These are phyloP conservation scores for Halocynthia roretzi DNA, from an alignment of 23 tunicate species.

Conservation along the genomic window DNA sequence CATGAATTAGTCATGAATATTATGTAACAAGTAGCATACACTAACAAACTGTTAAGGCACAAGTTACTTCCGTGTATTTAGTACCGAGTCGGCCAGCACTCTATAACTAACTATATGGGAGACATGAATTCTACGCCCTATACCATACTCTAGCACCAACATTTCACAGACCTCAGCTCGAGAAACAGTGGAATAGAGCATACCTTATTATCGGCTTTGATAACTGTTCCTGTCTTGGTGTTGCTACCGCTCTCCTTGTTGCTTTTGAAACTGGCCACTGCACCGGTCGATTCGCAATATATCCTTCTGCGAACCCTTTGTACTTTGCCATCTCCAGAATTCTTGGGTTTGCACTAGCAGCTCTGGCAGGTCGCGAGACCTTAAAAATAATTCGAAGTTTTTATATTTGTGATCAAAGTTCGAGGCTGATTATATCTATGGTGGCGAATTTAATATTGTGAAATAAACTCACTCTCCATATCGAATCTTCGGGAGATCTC, in stretches of 20 bases:
- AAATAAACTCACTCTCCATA: conserved; percentile 43
- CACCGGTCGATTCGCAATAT: conserved; percentile 61
- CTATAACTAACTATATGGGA: too few relatives aligned
- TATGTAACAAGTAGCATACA: too few relatives aligned
- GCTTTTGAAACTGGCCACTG: conserved; percentile 80
- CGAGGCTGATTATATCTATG: not conserved
- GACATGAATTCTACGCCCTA: too few relatives aligned
- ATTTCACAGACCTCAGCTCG: not conserved
- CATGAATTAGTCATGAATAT: too few relatives aligned
- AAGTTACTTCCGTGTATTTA: too few relatives aligned
- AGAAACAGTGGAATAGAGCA: not conserved
- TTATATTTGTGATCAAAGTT: not conserved
- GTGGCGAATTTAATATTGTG: not conserved
- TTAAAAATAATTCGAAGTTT: not conserved
- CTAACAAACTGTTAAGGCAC: too few relatives aligned
- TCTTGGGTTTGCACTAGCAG: conserved; percentile 65
- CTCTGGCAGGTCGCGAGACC: conserved; percentile 47
- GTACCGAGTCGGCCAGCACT: too few relatives aligned
- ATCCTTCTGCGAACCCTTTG: conserved; percentile 78
- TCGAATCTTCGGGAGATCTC: conserved; percentile 71
- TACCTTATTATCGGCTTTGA: conserved; percentile 75
- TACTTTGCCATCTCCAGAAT: conserved; percentile 54
- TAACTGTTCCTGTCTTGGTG: conserved; percentile 57
- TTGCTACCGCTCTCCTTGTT: conserved; percentile 66
- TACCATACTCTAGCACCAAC: not conserved